phyloP scores from a whole-genome alignment of 2,888 invertebrate species.

The Stictocephala bisonia region DNA sequence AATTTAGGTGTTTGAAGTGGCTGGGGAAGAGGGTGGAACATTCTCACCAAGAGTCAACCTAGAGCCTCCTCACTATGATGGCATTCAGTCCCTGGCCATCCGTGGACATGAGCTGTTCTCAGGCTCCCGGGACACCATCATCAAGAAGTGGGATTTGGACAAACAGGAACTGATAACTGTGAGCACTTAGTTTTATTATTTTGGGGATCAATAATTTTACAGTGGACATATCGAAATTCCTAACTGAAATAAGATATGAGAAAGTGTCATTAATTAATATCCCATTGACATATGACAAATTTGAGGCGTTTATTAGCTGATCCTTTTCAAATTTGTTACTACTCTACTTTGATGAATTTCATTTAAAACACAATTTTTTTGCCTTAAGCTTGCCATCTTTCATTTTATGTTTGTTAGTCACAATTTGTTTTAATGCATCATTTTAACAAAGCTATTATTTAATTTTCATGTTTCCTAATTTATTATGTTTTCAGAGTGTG shows the following conservation, averaged over 20 bases:
- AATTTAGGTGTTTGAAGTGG: slow-evolving; percentile 64
- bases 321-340: too few relatives aligned
- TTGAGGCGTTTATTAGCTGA: too few relatives aligned
- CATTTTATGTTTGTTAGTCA: neutral
- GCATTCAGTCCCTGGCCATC: slow-evolving; percentile 82
- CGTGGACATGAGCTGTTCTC: slow-evolving; percentile 78
- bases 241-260: too few relatives aligned
- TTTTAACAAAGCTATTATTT: too few relatives aligned
- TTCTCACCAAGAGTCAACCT: slow-evolving; percentile 73
- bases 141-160: slow-evolving; percentile 84
- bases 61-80: slow-evolving; percentile 91
- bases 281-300: too few relatives aligned
- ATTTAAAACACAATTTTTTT: too few relatives aligned
- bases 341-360: too few relatives aligned
- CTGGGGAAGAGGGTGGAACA: slow-evolving; percentile 65
- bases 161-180: slow-evolving; percentile 71
- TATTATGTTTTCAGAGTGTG: slow-evolving; percentile 68
- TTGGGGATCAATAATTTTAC: too few relatives aligned
- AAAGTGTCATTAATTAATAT: too few relatives aligned
- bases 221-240: too few relatives aligned
- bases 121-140: slow-evolving; percentile 86
- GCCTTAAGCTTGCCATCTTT: slow-evolving; percentile 23
- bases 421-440: neutral
- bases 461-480: too few relatives aligned
- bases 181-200: too few relatives aligned